A percentile compares a stretch with the other conserved stretches of the same genome.
These are phyloP conservation scores for Melitaea athalia DNA, from an alignment of 2,888 invertebrate species.

Conservation along the genomic window DNA sequence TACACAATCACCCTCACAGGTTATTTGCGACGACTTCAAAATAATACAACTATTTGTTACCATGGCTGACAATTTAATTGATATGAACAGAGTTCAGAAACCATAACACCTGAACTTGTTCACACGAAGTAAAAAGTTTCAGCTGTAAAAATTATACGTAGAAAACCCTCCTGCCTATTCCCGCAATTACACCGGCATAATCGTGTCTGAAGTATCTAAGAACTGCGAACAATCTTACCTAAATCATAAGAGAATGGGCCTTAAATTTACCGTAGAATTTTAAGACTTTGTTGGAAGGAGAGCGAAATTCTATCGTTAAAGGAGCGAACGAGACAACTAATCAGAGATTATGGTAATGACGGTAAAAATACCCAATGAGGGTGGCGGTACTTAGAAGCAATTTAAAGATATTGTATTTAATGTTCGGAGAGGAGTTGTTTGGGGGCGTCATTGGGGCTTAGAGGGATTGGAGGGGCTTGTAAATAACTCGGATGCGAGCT, in stretches of 20 bases:
- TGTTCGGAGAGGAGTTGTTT: conserved; percentile 57
- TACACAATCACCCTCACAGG: background rate
- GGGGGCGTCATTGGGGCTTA: conserved; percentile 48
- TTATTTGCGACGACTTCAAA: conserved; percentile 24
- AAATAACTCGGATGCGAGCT: conserved; percentile 52
- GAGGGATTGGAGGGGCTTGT: conserved; percentile 48
- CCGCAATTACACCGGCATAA: conserved; percentile 68
- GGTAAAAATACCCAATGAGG: conserved; percentile 77
- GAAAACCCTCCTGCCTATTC: conserved; percentile 49
- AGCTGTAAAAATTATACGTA: conserved; percentile 44
- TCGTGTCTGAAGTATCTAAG: conserved; percentile 58
- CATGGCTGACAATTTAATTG: conserved; percentile 44
- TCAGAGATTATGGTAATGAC: conserved; percentile 76
- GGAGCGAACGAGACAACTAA: conserved; percentile 53
- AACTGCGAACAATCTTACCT: conserved; percentile 64
- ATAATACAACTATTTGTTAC: conserved; percentile 41
- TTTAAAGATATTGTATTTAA: conserved; percentile 81
- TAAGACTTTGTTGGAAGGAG: conserved; percentile 55
- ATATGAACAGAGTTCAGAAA: conserved; percentile 28
- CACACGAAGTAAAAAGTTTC: conserved; percentile 44
- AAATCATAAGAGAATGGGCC: conserved; percentile 68
- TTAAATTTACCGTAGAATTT: conserved; percentile 65
- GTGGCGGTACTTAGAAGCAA: conserved; percentile 77
- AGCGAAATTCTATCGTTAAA: conserved; percentile 42
- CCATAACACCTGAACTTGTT: conserved; percentile 44